These are phyloP conservation scores for Triplophysa siluroides DNA, from an alignment of 2,113 vertebrate species.

Conservation along the genomic window DNA sequence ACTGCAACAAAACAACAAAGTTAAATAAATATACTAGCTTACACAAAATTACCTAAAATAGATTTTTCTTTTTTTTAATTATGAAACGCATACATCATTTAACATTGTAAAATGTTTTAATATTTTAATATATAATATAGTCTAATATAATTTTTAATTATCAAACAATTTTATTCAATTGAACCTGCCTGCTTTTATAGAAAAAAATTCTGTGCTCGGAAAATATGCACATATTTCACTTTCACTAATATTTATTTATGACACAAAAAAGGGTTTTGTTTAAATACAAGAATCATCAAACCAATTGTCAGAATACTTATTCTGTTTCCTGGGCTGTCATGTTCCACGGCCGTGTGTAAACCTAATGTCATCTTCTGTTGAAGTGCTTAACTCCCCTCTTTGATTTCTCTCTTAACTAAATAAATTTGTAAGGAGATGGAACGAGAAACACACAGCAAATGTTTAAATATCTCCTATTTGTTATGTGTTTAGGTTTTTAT, in stretches of 20 bases:
- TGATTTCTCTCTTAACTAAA: constrained; percentile 68
- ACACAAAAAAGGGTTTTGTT: constrained; percentile 42
- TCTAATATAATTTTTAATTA: background rate
- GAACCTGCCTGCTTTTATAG: background rate
- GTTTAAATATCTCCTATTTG: constrained; percentile 78
- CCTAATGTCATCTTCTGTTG: constrained; percentile 55
- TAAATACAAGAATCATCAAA: constrained; percentile 60
- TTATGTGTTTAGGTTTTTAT: constrained; percentile 78
- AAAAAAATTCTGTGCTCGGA: background rate
- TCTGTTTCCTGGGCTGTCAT: constrained; percentile 63
- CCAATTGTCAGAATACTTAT: constrained; percentile 67
- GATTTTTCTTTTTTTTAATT: background rate
- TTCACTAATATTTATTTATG: constrained; percentile 4
- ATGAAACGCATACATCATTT: background rate
- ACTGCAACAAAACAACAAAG: constrained; percentile 65
- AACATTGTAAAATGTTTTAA: background rate
- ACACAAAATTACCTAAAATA: too few species aligned
- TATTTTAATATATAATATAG: too few species aligned
- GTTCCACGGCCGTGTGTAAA: constrained; percentile 50
- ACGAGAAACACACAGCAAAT: constrained; percentile 76
- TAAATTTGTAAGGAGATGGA: constrained; percentile 66
- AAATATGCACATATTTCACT: background rate
- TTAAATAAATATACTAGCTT: constrained; percentile 23
- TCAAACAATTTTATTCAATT: background rate
- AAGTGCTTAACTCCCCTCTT: constrained; percentile 69